These are phyloP conservation scores for Phortica variegata DNA, from an alignment of 1,140 invertebrate genomes.

Conservation along the genomic window DNA sequence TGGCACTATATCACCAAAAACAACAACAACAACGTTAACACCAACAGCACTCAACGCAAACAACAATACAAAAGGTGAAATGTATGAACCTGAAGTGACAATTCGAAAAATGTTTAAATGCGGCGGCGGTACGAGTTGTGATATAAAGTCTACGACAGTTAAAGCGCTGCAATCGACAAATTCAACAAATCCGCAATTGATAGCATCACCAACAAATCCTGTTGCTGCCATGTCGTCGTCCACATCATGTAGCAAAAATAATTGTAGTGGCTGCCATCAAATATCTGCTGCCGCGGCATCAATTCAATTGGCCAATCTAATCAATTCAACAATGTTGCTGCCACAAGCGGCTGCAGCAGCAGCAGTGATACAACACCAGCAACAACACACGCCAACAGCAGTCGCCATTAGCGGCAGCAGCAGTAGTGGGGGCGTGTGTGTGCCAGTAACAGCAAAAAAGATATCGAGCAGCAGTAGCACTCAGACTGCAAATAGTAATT, in stretches of 20 bases:
- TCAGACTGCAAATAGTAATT: neutral
- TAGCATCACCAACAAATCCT: slow-evolving; percentile 14
- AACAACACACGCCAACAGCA: slow-evolving; percentile 5
- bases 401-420: slow-evolving; percentile 3
- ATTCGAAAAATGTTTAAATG: slow-evolving; percentile 53
- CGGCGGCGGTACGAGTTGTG: slow-evolving; percentile 18
- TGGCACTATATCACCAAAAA: slow-evolving; percentile 23
- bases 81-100: slow-evolving; percentile 46
- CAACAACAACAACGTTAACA: slow-evolving; percentile 19
- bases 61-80: slow-evolving; percentile 17
- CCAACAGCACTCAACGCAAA: slow-evolving; percentile 15
- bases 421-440: no score
- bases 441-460: slow-evolving; percentile 4
- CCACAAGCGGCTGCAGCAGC: slow-evolving; percentile 15
- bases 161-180: slow-evolving; percentile 5
- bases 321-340: slow-evolving; percentile 33
- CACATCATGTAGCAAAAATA: slow-evolving; percentile 18
- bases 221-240: neutral
- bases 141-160: slow-evolving; percentile 8
- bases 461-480: slow-evolving; percentile 1
- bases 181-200: slow-evolving; percentile 11
- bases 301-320: slow-evolving; percentile 46
- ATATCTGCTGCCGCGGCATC: slow-evolving; percentile 49
- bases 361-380: slow-evolving; percentile 12
- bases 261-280: slow-evolving; percentile 42